Evolutionary conservation across 2,113 vertebrate genomes (phyloP).

Genomic region (Kryptolebias marmoratus): DNA sequence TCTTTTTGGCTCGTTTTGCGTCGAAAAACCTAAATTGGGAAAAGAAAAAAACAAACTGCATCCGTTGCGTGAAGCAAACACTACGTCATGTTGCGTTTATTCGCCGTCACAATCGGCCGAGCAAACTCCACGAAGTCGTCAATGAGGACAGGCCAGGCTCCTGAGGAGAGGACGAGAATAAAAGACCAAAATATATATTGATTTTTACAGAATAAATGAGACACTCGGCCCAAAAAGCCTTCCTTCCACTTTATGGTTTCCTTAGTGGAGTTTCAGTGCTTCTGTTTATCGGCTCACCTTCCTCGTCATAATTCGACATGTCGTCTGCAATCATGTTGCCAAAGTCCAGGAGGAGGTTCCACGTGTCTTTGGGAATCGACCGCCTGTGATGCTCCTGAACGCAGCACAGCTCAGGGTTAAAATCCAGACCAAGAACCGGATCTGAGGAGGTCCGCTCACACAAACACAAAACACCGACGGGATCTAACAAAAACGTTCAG

Average conservation of each 20-base stretch:
- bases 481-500: background rate
- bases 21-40: slow-evolving; percentile 65
- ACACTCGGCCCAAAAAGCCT: no score
- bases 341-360: slow-evolving; percentile 96
- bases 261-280: background rate
- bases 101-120: slow-evolving; percentile 88
- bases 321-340: slow-evolving; percentile 97
- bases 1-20: slow-evolving; percentile 73
- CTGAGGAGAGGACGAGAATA: slow-evolving; percentile 66
- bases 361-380: slow-evolving; percentile 95
- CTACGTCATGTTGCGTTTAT: slow-evolving; percentile 83
- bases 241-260: no score
- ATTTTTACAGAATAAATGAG: no score
- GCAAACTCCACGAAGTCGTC: slow-evolving; percentile 98
- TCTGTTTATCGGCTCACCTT: slow-evolving; percentile 82
- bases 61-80: slow-evolving; percentile 39
- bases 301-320: slow-evolving; percentile 98
- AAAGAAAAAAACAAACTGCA: slow-evolving; percentile 55
- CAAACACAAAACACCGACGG: background rate
- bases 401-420: slow-evolving; percentile 9
- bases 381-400: slow-evolving; percentile 94
- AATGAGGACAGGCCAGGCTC: slow-evolving; percentile 95
- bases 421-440: background rate
- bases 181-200: no score
- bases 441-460: no score